Conservation (phyloP, 2,888 invertebrate genomes). For the Synanthedon andrenaeformis region DNA sequence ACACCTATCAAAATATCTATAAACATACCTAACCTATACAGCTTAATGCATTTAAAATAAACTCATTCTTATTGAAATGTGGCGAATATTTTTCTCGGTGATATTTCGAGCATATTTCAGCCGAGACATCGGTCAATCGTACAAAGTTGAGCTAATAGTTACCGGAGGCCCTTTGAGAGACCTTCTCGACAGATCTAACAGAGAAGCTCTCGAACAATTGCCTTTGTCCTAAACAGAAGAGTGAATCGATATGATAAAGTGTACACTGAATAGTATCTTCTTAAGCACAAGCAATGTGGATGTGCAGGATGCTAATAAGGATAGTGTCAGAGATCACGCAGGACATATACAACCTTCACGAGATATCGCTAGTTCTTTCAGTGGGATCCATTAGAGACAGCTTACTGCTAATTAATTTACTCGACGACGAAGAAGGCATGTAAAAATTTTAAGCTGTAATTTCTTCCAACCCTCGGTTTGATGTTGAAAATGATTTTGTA, state of each 20-base stretch:
- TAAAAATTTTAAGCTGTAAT: neutral
- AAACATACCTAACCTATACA: neutral
- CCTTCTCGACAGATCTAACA: conserved; percentile 30
- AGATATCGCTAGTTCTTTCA: conserved; percentile 45
- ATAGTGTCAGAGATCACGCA: conserved; percentile 40
- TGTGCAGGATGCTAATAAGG: conserved; percentile 46
- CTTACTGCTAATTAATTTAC: conserved; percentile 41
- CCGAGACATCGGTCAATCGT: conserved; percentile 47
- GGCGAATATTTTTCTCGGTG: conserved; percentile 60
- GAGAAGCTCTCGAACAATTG: conserved; percentile 17
- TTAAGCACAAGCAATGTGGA: conserved; percentile 35
- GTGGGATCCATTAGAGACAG: conserved; percentile 45
- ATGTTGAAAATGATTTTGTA: too few relatives aligned
- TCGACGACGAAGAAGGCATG: conserved; percentile 42
- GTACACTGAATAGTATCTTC: neutral
- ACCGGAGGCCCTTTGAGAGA: conserved; percentile 45
- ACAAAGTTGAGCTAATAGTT: conserved; percentile 52
- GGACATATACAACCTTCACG: conserved; percentile 45
- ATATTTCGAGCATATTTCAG: conserved; percentile 42
- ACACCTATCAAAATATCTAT: neutral
- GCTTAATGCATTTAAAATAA: neutral
- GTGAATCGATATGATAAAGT: neutral
- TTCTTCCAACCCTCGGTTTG: neutral
- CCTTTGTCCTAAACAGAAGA: conserved; percentile 1
- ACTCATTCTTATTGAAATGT: conserved; percentile 37